phyloP scores from a whole-genome alignment of 2,113 vertebrate species.

The Ginglymostoma cirratum region DNA sequence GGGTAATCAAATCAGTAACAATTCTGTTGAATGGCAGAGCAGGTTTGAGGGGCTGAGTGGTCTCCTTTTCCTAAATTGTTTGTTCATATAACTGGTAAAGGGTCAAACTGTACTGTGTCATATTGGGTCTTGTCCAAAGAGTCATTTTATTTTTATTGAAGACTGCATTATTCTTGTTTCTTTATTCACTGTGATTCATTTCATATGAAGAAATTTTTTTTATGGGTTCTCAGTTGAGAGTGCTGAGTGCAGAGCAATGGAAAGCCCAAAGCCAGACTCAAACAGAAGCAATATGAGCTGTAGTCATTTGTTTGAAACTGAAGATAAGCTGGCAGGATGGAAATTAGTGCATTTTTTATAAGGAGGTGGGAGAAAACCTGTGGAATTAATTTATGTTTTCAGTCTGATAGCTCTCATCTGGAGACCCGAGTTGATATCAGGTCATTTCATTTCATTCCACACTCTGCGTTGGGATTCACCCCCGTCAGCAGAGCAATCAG shows the following conservation, averaged over 20 bases:
- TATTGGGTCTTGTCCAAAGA: neutral
- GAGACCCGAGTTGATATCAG: slow-evolving; percentile 24
- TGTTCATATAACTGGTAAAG: neutral
- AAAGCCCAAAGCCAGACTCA: neutral
- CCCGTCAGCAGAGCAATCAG: slow-evolving; percentile 21
- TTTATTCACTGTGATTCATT: neutral
- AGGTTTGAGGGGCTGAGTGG: too few relatives aligned
- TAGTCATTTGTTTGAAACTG: neutral
- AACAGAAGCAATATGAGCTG: neutral
- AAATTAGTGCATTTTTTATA: neutral
- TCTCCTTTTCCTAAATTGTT: too few relatives aligned
- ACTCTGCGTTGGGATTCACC: neutral
- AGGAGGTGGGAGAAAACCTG: slow-evolving; percentile 5
- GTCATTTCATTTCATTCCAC: slow-evolving; percentile 28
- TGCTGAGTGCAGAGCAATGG: neutral
- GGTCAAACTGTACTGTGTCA: neutral
- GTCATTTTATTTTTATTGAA: neutral
- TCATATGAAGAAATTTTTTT: neutral
- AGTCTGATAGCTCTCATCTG: slow-evolving; percentile 10
- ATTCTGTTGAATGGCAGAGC: too few relatives aligned
- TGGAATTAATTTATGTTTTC: slow-evolving; percentile 5
- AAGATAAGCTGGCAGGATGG: neutral
- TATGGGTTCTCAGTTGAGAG: neutral
- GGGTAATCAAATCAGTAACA: too few relatives aligned
- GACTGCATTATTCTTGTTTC: neutral